Percentiles rank a stretch among this genome's conserved stretches.
phyloP scores from a whole-genome alignment of 2,797 vertebrate species.

The Pseudochaenichthys georgianus region DNA sequence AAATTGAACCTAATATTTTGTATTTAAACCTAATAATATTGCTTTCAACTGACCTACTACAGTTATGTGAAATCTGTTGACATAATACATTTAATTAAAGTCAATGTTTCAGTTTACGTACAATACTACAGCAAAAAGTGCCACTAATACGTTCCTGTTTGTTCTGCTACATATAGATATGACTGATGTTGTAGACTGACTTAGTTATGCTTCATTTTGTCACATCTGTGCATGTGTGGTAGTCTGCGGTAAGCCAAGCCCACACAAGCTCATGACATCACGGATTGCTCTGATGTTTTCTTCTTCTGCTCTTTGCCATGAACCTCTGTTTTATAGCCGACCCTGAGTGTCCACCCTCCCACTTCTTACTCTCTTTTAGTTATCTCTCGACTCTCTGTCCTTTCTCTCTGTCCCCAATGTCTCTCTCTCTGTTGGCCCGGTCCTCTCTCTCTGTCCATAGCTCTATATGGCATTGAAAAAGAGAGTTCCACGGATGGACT shows the following conservation, averaged over 20 bases:
- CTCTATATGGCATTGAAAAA: conserved; percentile 84
- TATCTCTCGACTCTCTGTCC: neutral
- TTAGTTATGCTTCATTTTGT: conserved; percentile 14
- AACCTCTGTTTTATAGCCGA: neutral
- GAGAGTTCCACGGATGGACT: conserved; percentile 49
- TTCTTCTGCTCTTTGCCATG: conserved; percentile 16
- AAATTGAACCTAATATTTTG: no score
- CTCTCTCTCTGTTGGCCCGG: conserved; percentile 12
- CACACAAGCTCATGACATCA: conserved; percentile 54
- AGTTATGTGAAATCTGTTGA: no score
- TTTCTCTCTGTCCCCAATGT: neutral
- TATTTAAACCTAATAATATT: no score
- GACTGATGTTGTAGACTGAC: neutral
- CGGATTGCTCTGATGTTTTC: conserved; percentile 33
- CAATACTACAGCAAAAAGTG: neutral
- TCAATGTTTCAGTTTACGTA: no score
- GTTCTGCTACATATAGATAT: conserved; percentile 6
- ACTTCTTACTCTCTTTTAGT: neutral
- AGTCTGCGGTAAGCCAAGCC: conserved; percentile 38
- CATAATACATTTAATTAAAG: no score
- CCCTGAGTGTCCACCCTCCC: neutral
- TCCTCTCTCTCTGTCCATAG: conserved; percentile 46
- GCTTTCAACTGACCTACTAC: no score
- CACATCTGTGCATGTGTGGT: conserved; percentile 45
- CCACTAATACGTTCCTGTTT: neutral